These are phyloP conservation scores for Zaprionus camerounensis DNA, from an alignment of 1,140 invertebrate species.

Conservation along the genomic window DNA sequence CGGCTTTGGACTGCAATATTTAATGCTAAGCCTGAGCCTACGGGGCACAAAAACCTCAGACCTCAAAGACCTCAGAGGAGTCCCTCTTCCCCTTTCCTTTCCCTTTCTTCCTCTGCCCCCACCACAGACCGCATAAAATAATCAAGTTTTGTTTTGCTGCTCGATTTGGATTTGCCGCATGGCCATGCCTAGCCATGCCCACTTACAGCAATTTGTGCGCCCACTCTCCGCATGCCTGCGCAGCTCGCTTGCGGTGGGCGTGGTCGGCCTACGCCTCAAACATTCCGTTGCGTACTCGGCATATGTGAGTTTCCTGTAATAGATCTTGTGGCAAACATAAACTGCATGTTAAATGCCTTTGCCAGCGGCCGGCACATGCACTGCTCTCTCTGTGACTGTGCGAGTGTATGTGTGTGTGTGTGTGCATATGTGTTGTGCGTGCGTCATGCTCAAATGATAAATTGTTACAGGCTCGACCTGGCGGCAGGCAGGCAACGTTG, in stretches of 20 bases:
- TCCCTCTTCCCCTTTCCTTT: not conserved
- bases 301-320: conserved; percentile 78
- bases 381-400: conserved; percentile 33
- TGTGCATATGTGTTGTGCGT: conserved; percentile 45
- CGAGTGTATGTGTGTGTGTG: conserved; percentile 3
- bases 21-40: conserved; percentile 54
- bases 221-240: conserved; percentile 3
- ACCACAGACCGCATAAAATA: conserved; percentile 64
- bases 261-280: conserved; percentile 53
- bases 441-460: conserved; percentile 81
- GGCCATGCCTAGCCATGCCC: conserved; percentile 59
- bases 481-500: conserved; percentile 21
- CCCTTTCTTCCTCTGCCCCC: not conserved
- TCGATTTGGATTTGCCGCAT: conserved; percentile 73
- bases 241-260: conserved; percentile 37
- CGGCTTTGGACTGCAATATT: conserved; percentile 61
- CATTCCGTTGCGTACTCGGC: conserved; percentile 68
- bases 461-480: conserved; percentile 66
- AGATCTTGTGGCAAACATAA: conserved; percentile 81
- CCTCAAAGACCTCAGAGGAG: conserved; percentile 9
- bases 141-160: conserved; percentile 77
- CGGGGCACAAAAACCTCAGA: conserved; percentile 46
- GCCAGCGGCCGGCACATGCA: conserved; percentile 54
- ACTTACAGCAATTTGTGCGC: conserved; percentile 54
- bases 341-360: conserved; percentile 81